Evolutionary conservation across 2,888 invertebrate species (phyloP).

Genomic region (Leptopilina drosophilae): DNA sequence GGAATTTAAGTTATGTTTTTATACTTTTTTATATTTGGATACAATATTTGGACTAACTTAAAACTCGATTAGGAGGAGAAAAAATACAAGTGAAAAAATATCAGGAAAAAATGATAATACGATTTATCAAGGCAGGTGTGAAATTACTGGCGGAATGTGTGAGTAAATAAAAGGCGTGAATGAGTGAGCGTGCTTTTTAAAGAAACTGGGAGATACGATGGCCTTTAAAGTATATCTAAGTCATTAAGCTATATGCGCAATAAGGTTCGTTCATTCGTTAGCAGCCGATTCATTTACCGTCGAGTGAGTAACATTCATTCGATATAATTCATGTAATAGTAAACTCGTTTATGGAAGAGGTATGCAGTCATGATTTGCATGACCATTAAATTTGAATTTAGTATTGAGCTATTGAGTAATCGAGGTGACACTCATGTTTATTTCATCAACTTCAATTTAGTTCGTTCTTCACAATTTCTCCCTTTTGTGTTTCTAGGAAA

Average conservation of each 20-base stretch:
- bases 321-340: slow-evolving; percentile 18
- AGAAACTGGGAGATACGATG: slow-evolving; percentile 12
- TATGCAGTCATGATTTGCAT: slow-evolving; percentile 22
- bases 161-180: neutral
- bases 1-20: too few relatives aligned
- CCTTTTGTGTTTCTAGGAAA: neutral
- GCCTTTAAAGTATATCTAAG: slow-evolving; percentile 26
- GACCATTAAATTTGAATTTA: slow-evolving; percentile 30
- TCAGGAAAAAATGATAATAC: too few relatives aligned
- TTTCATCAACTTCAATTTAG: neutral
- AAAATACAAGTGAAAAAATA: too few relatives aligned
- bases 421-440: slow-evolving; percentile 5
- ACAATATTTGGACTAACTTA: too few relatives aligned
- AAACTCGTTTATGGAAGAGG: slow-evolving; percentile 30
- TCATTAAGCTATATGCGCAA: slow-evolving; percentile 21
- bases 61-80: too few relatives aligned
- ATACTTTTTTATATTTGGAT: too few relatives aligned
- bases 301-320: slow-evolving; percentile 29
- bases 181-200: slow-evolving; percentile 12
- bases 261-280: slow-evolving; percentile 27
- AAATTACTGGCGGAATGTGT: too few relatives aligned
- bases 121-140: too few relatives aligned
- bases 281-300: slow-evolving; percentile 13
- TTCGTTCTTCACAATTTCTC: neutral
- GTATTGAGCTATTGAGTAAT: slow-evolving; percentile 19